Percentiles rank a stretch among this genome's conserved stretches.
phyloP scores from a whole-genome alignment of 2,113 vertebrate species.

The Ardeotis arabs region DNA sequence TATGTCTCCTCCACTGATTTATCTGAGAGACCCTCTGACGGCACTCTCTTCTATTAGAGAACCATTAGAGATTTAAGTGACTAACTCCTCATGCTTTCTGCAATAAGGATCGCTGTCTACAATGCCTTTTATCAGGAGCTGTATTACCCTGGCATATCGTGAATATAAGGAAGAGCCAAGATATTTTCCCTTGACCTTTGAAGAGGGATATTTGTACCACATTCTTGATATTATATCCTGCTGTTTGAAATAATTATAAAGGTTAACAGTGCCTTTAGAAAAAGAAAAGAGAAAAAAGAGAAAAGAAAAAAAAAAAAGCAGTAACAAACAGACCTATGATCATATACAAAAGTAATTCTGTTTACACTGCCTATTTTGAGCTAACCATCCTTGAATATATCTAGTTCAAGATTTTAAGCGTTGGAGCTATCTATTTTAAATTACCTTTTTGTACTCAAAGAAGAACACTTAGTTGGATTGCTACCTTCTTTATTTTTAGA shows the following conservation, averaged over 20 bases:
- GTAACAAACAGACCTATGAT: neutral
- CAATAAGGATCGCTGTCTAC: neutral
- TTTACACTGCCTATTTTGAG: neutral
- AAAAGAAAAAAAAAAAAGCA: neutral
- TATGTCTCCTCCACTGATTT: neutral
- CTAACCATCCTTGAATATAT: neutral
- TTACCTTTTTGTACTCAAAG: neutral
- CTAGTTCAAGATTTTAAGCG: neutral
- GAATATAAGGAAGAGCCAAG: neutral
- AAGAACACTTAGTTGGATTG: neutral
- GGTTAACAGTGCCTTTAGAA: neutral
- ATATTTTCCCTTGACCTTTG: slow-evolving; percentile 12
- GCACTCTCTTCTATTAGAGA: neutral
- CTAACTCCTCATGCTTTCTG: neutral
- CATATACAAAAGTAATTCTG: neutral
- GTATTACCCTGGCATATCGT: neutral
- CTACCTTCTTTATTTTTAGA: neutral
- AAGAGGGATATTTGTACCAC: neutral
- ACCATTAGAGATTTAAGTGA: neutral
- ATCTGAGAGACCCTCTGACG: neutral
- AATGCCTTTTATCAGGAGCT: neutral
- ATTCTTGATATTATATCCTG: neutral
- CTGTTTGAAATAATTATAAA: neutral
- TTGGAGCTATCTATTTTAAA: neutral
- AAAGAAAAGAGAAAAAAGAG: neutral